Percentiles rank a stretch among this genome's conserved stretches.
These are phyloP conservation scores for Drosophila saltans DNA, from an alignment of 1,140 invertebrate species.

Conservation along the genomic window DNA sequence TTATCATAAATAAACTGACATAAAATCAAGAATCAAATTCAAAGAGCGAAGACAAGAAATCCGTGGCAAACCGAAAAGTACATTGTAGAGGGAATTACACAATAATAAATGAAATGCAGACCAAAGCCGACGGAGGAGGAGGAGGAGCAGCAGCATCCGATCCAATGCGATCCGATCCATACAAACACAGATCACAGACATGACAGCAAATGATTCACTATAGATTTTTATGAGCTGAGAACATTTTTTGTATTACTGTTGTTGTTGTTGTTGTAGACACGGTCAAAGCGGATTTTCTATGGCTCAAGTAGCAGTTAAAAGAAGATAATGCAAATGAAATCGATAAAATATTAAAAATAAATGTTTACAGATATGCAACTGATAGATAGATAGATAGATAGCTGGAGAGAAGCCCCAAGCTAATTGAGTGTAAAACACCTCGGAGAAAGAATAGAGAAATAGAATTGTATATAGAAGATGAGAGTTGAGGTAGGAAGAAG, in stretches of 20 bases:
- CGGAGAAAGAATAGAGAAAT: slow-evolving; percentile 20
- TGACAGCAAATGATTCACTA: slow-evolving; percentile 64
- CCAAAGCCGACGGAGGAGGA: slow-evolving; percentile 42
- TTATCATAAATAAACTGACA: slow-evolving; percentile 82
- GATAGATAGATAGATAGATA: slow-evolving; percentile 24
- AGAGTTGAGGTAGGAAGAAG: no score
- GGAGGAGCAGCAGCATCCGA: slow-evolving; percentile 26
- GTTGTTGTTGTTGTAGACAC: no score
- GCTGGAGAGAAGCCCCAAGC: slow-evolving; percentile 25
- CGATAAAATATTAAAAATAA: slow-evolving; percentile 73
- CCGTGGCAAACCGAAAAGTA: slow-evolving; percentile 73
- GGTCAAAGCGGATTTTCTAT: not conserved
- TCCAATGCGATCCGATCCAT: not conserved
- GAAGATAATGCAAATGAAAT: slow-evolving; percentile 69
- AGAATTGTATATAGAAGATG: no score
- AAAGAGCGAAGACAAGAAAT: slow-evolving; percentile 70
- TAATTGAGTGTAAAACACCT: slow-evolving; percentile 74
- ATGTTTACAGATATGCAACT: slow-evolving; percentile 49
- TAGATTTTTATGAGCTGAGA: slow-evolving; percentile 79
- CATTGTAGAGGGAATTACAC: slow-evolving; percentile 75
- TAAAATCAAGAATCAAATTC: slow-evolving; percentile 82
- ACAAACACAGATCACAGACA: slow-evolving; percentile 1
- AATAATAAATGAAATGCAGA: slow-evolving; percentile 71
- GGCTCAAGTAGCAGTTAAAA: slow-evolving; percentile 35
- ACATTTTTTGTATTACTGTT: slow-evolving; percentile 47